Conservation (phyloP, 1,140 invertebrate genomes). For the Andricus grossulariae region DNA sequence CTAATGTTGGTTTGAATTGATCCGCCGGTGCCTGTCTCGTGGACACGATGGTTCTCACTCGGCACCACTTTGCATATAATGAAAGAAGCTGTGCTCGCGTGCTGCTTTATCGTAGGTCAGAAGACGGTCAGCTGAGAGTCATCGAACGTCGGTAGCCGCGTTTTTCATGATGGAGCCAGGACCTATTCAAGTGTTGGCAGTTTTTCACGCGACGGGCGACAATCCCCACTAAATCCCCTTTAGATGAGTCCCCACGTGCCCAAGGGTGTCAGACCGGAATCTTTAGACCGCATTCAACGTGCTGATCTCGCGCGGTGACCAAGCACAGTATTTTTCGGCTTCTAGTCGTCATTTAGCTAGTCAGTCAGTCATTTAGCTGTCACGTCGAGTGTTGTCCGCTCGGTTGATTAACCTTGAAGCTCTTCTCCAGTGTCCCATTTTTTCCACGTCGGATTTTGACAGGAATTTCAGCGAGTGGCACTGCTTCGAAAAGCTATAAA, state of each 20-base stretch:
- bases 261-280: conserved; percentile 60
- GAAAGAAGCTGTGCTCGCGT: neutral
- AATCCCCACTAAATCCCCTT: conserved; percentile 66
- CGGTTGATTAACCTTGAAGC: conserved; percentile 9
- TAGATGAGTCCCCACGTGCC: conserved; percentile 67
- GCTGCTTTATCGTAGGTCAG: conserved; percentile 16
- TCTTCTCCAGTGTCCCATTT: neutral
- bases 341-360: conserved; percentile 29
- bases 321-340: conserved; percentile 29
- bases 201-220: conserved; percentile 65
- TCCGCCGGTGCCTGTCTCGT: conserved; percentile 18
- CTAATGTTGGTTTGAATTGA: conserved; percentile 22
- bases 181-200: conserved; percentile 67
- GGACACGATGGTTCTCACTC: conserved; percentile 20
- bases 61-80: neutral
- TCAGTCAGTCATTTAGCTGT: conserved; percentile 9
- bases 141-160: conserved; percentile 58
- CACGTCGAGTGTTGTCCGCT: neutral
- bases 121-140: conserved; percentile 56
- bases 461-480: neutral
- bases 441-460: neutral
- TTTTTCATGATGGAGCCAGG: conserved; percentile 62
- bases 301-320: conserved; percentile 59
- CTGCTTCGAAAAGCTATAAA: neutral
- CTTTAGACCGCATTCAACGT: conserved; percentile 56